Conservation (phyloP, 2,888 invertebrate genomes). For the Matsumyia berberina region DNA sequence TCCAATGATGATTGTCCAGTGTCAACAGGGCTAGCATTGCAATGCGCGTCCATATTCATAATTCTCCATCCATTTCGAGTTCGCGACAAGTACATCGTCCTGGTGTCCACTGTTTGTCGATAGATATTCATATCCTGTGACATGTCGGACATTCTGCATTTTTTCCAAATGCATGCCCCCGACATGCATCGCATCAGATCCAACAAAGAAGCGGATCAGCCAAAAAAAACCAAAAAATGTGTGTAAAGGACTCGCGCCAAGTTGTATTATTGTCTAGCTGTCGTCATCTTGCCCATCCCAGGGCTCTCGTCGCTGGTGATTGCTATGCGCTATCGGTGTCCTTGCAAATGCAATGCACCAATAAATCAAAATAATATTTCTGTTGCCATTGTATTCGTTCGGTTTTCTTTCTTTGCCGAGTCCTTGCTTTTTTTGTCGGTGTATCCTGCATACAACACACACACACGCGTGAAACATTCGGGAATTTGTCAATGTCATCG, state of each 20-base stretch:
- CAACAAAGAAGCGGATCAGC: constrained; percentile 23
- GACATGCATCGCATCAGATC: constrained; percentile 64
- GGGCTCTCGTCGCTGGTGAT: background rate
- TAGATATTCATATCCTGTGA: constrained; percentile 74
- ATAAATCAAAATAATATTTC: constrained; percentile 76
- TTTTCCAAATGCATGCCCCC: constrained; percentile 64
- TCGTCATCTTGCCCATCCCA: constrained; percentile 66
- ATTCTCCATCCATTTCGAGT: constrained; percentile 51
- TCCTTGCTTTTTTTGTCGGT: constrained; percentile 36
- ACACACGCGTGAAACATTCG: constrained; percentile 36
- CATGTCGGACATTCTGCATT: constrained; percentile 64
- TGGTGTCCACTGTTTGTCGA: constrained; percentile 63
- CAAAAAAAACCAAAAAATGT: constrained; percentile 3
- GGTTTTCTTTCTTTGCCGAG: constrained; percentile 53
- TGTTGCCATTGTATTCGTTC: constrained; percentile 67
- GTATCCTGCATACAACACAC: constrained; percentile 48
- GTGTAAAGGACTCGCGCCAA: constrained; percentile 64
- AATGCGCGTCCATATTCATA: constrained; percentile 63
- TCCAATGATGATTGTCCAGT: constrained; percentile 50
- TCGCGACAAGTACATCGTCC: constrained; percentile 44
- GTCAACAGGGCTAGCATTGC: constrained; percentile 56
- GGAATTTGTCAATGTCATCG: constrained; percentile 78
- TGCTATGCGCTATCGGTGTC: constrained; percentile 66
- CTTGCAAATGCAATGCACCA: constrained; percentile 75
- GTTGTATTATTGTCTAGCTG: constrained; percentile 75